A percentile compares a stretch with the other conserved stretches of the same genome.
phyloP scores from a whole-genome alignment of 2,797 vertebrate species.

The Clarias fuscus region DNA sequence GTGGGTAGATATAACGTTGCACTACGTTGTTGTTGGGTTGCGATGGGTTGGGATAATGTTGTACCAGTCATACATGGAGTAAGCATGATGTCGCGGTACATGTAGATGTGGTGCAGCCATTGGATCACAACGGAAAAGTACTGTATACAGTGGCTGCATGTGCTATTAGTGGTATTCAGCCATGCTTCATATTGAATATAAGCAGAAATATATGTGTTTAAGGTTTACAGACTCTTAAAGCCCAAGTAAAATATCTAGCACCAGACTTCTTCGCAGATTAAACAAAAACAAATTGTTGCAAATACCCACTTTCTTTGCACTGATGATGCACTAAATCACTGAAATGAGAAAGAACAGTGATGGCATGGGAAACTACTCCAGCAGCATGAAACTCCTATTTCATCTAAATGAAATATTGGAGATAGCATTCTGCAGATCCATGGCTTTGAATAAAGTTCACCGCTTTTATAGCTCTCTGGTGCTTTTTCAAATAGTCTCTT shows the following conservation, averaged over 20 bases:
- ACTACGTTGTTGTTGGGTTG: neutral
- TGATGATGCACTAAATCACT: neutral
- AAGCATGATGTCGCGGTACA: neutral
- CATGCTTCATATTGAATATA: neutral
- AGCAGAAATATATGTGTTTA: neutral
- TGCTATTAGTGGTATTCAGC: neutral
- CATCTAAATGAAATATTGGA: conserved; percentile 1
- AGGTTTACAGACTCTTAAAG: neutral
- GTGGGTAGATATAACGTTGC: neutral
- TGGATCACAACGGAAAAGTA: neutral
- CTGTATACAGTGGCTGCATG: neutral
- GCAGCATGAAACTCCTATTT: neutral
- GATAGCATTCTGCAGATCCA: neutral
- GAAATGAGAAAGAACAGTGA: neutral
- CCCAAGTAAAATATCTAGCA: neutral
- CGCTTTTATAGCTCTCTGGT: neutral
- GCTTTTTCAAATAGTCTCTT: neutral
- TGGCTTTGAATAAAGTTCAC: neutral
- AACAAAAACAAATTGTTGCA: neutral
- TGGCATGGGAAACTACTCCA: conserved; percentile 2
- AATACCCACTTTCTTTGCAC: neutral
- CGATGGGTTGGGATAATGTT: neutral
- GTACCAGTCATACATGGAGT: neutral
- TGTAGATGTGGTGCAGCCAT: neutral
- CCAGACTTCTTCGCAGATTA: neutral